Evolutionary conservation across 2,113 vertebrate species (phyloP).

Genomic region (Zeus faber): DNA sequence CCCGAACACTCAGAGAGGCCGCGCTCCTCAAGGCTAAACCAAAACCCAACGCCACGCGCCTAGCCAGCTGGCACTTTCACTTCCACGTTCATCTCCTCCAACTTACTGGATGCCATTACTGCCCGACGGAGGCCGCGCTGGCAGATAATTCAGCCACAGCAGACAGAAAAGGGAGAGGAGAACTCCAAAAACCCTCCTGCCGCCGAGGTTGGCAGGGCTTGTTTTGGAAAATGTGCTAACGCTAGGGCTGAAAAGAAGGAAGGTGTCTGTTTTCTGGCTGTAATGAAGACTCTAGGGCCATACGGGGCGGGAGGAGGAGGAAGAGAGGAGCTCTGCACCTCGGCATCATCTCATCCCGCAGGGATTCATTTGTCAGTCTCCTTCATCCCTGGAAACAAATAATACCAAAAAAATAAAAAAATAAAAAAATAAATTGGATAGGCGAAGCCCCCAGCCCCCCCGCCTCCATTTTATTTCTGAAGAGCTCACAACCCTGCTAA

Average conservation of each 20-base stretch:
- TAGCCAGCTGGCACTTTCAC: no score
- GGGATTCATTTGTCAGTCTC: slow-evolving; percentile 70
- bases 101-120: slow-evolving; percentile 49
- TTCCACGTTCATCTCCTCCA: slow-evolving; percentile 49
- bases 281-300: slow-evolving; percentile 71
- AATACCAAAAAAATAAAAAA: slow-evolving; percentile 31
- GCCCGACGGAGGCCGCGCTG: slow-evolving; percentile 44
- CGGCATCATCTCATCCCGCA: slow-evolving; percentile 40
- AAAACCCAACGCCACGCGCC: no score
- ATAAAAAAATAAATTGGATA: no score
- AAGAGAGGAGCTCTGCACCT: slow-evolving; percentile 30
- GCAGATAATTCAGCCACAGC: slow-evolving; percentile 52
- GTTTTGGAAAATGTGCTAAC: slow-evolving; percentile 66
- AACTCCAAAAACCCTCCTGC: slow-evolving; percentile 49
- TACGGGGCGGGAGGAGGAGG: slow-evolving; percentile 27
- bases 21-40: no score
- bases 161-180: slow-evolving; percentile 34
- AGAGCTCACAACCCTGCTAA: not conserved
- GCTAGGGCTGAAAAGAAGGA: slow-evolving; percentile 69
- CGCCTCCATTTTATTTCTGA: not conserved
- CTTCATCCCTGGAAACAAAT: slow-evolving; percentile 69
- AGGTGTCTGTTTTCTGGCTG: slow-evolving; percentile 72
- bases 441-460: slow-evolving; percentile 12
- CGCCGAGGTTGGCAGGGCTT: slow-evolving; percentile 52
- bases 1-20: no score